Evolutionary conservation across 2,797 vertebrate species (phyloP).

Genomic region (Xiphophorus birchmanni): DNA sequence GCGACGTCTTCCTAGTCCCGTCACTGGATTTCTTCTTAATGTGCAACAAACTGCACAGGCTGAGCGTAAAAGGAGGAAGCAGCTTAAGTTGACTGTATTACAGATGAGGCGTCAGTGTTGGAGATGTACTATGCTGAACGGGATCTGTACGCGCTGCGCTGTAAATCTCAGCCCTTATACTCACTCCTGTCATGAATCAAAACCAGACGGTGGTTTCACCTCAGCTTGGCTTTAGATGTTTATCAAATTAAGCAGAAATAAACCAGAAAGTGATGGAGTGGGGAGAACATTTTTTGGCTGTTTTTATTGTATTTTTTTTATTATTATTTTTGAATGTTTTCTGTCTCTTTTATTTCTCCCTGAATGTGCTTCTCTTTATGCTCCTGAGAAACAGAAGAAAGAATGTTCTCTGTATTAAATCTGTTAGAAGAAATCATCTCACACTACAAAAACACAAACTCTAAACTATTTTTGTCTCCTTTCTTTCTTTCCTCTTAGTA

Average conservation of each 20-base stretch:
- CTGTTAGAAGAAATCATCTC: constrained; percentile 51
- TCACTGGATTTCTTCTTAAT: constrained; percentile 56
- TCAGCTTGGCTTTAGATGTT: constrained; percentile 20
- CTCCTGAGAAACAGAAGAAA: constrained; percentile 38
- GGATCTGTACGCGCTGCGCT: constrained; percentile 30
- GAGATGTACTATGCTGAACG: constrained; percentile 21
- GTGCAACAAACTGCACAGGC: constrained; percentile 34
- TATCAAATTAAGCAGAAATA: constrained; percentile 27
- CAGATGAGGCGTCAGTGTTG: constrained; percentile 35
- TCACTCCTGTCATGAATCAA: constrained; percentile 20
- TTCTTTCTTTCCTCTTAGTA: no score
- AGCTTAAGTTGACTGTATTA: constrained; percentile 6
- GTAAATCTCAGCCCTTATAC: constrained; percentile 25
- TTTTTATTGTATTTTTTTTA: constrained; percentile 4
- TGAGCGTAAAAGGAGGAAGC: constrained; percentile 22
- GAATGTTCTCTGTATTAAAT: constrained; percentile 38
- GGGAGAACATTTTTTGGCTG: not conserved
- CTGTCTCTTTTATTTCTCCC: not conserved
- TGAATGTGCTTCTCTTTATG: constrained; percentile 13
- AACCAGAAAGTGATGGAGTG: constrained; percentile 22
- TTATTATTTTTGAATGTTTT: constrained; percentile 17
- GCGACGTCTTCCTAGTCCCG: constrained; percentile 36
- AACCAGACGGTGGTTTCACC: constrained; percentile 20
- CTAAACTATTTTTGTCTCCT: no score
- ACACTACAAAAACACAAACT: not conserved